Percentiles rank a stretch among this genome's conserved stretches.
Evolutionary conservation across 2,113 vertebrate genomes (phyloP).

Genomic region (Paralichthys olivaceus): DNA sequence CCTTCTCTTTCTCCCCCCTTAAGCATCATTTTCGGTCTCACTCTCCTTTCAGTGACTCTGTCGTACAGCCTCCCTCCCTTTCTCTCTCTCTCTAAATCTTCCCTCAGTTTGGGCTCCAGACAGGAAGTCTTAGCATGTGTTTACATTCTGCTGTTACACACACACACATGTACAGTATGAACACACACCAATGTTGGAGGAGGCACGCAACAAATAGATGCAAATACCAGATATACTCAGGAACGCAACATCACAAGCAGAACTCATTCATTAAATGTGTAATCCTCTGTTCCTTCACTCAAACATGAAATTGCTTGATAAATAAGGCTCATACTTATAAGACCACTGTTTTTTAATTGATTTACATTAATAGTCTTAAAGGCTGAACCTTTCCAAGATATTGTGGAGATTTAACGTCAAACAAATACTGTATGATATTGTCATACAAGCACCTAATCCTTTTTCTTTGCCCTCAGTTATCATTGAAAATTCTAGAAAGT

Average conservation of each 20-base stretch:
- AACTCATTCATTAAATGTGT: background rate
- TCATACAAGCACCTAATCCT: no score
- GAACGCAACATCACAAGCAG: background rate
- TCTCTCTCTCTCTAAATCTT: conserved; percentile 57
- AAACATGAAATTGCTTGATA: no score
- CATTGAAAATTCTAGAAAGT: no score
- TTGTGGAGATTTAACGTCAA: no score
- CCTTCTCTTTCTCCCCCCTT: conserved; percentile 14
- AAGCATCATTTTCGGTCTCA: conserved; percentile 35
- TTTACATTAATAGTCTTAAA: no score
- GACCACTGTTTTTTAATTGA: no score
- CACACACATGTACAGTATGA: conserved; percentile 25
- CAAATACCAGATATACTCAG: background rate
- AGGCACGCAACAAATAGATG: background rate
- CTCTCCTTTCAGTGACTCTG: conserved; percentile 16
- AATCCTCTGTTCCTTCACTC: no score
- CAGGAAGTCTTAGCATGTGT: conserved; percentile 76
- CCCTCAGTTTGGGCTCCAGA: conserved; percentile 49
- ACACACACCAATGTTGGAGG: background rate
- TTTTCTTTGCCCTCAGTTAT: no score
- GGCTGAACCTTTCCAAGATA: no score
- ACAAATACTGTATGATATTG: no score
- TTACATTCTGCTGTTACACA: conserved; percentile 59
- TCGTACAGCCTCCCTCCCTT: conserved; percentile 47
- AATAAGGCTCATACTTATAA: no score